Evolutionary conservation across 2,113 vertebrate genomes (phyloP).

Genomic region (Isurus oxyrinchus): DNA sequence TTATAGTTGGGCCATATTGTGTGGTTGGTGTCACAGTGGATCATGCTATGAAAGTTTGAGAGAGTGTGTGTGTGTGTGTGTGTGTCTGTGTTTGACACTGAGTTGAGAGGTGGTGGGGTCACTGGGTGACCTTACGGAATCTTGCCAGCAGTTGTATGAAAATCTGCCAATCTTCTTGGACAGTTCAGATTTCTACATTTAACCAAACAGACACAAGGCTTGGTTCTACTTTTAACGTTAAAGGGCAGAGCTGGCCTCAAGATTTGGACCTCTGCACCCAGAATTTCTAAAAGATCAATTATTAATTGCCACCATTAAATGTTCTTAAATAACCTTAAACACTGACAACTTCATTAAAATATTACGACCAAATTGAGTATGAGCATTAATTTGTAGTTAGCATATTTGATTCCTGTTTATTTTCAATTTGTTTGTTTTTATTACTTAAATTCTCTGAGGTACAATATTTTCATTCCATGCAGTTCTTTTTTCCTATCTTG

Average conservation of each 20-base stretch:
- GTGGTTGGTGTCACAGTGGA: not conserved
- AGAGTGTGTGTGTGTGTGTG: not conserved
- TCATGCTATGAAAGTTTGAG: not conserved
- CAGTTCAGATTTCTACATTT: not conserved
- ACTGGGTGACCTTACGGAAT: not conserved
- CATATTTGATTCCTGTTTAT: not conserved
- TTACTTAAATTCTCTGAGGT: not conserved
- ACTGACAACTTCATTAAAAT: not conserved
- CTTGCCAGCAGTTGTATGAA: not conserved
- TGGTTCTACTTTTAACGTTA: not conserved
- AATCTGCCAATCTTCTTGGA: not conserved
- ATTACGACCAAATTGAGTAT: not conserved
- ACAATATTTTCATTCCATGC: not conserved
- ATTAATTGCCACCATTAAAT: not conserved
- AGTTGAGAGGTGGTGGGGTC: not conserved
- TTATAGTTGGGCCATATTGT: not conserved
- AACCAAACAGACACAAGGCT: not conserved
- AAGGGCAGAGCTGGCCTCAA: not conserved
- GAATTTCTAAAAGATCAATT: not conserved
- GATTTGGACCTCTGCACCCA: not conserved
- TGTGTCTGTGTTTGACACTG: not conserved
- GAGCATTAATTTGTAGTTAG: not conserved
- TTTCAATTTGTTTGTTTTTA: not conserved
- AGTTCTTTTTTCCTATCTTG: not conserved
- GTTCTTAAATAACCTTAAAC: not conserved